A percentile compares a stretch with the other conserved stretches of the same genome.
phyloP scores from a whole-genome alignment of 2,113 vertebrate species.

The Jaculus jaculus region DNA sequence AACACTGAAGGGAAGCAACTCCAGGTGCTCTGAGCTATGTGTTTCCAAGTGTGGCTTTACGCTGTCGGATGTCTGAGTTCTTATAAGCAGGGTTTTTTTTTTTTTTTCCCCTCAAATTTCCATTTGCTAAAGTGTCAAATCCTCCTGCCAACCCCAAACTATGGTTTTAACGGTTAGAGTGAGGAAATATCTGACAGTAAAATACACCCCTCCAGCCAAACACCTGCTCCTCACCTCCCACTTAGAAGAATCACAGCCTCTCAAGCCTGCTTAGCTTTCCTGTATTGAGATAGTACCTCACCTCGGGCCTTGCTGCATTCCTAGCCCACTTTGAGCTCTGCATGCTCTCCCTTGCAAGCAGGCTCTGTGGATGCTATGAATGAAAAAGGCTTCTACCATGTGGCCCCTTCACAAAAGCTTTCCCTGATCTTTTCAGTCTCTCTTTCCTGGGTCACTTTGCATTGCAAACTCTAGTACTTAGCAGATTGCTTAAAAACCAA shows the following conservation, averaged over 20 bases:
- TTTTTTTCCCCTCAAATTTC: conserved; percentile 59
- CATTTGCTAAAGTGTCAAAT: conserved; percentile 67
- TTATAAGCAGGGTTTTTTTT: neutral
- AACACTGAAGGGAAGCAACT: neutral
- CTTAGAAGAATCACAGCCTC: neutral
- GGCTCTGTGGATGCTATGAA: neutral
- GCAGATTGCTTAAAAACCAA: neutral
- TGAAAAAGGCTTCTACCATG: accelerated
- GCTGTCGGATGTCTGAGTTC: neutral
- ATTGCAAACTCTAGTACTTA: neutral
- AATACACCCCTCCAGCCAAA: conserved; percentile 37
- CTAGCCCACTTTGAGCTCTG: neutral
- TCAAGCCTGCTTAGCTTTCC: neutral
- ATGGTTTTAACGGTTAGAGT: conserved; percentile 43
- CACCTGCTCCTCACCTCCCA: conserved; percentile 59
- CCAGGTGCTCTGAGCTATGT: neutral
- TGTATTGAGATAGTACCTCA: neutral
- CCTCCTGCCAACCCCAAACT: neutral
- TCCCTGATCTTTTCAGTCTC: neutral
- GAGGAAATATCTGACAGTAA: conserved; percentile 62
- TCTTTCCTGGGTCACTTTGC: neutral
- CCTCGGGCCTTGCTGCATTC: neutral
- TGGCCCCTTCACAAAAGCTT: no score
- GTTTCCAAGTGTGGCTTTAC: neutral
- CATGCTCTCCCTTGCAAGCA: neutral